These are phyloP conservation scores for Papilio xuthus DNA, from an alignment of 1,140 invertebrate species.

Conservation along the genomic window DNA sequence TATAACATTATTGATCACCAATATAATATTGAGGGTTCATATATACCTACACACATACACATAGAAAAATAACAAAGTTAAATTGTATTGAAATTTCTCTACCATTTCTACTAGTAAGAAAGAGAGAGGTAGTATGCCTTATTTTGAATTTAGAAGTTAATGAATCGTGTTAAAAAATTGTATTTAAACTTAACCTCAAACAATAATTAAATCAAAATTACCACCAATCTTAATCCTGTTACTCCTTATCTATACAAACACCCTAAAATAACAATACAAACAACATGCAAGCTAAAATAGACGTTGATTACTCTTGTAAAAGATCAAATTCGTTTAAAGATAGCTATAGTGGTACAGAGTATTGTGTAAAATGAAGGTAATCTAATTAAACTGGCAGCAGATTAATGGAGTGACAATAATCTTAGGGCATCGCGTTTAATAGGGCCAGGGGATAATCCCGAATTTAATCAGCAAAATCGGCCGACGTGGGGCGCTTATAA, in stretches of 20 bases:
- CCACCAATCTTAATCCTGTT: slow-evolving; percentile 28
- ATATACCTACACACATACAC: too few species aligned
- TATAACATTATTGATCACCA: background rate
- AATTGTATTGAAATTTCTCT: too few species aligned
- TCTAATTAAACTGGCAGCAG: slow-evolving; percentile 66
- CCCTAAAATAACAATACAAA: slow-evolving; percentile 27
- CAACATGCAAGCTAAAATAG: background rate
- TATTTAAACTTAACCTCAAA: background rate
- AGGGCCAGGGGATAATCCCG: slow-evolving; percentile 63
- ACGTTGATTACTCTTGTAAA: background rate
- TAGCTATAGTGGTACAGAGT: background rate
- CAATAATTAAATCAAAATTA: slow-evolving; percentile 28
- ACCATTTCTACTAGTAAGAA: background rate
- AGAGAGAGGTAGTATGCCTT: background rate
- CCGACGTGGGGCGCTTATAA: slow-evolving; percentile 39
- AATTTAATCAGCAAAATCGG: slow-evolving; percentile 70
- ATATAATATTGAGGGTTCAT: background rate
- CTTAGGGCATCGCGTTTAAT: slow-evolving; percentile 61
- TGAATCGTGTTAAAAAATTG: background rate
- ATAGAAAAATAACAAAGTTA: background rate
- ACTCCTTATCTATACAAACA: slow-evolving; percentile 20
- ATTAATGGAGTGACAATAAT: slow-evolving; percentile 78
- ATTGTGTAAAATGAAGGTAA: slow-evolving; percentile 48
- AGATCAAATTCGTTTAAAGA: slow-evolving; percentile 5
- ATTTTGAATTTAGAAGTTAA: background rate